A percentile compares a stretch with the other conserved stretches of the same genome.
phyloP scores from a whole-genome alignment of 2,888 invertebrate genomes.

The Phyto melanocephala region DNA sequence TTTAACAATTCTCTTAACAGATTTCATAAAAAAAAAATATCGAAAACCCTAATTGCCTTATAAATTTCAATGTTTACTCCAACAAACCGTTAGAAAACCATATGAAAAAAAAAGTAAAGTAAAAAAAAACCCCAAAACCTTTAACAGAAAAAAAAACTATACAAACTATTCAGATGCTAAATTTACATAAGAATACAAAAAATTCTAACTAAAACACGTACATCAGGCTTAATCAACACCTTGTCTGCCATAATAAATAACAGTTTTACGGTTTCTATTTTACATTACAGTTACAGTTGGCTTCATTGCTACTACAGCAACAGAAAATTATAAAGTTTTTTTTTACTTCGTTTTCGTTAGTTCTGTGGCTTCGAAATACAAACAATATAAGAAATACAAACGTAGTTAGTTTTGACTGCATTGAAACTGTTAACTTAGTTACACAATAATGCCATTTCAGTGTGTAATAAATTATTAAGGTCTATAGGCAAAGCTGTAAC shows the following conservation, averaged over 20 bases:
- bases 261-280: background rate
- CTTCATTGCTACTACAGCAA: background rate
- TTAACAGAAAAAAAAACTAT: background rate
- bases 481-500: background rate
- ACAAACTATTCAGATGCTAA: background rate
- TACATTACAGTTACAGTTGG: background rate
- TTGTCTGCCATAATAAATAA: conserved; percentile 7
- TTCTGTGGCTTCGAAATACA: background rate
- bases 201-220: conserved; percentile 3
- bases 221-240: conserved; percentile 18
- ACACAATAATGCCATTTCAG: background rate
- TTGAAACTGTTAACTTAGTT: background rate
- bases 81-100: background rate
- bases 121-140: background rate
- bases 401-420: background rate
- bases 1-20: too few species aligned
- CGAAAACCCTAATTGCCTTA: too few species aligned
- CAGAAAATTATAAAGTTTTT: background rate
- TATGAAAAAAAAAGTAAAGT: background rate
- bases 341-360: background rate
- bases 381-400: background rate
- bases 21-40: too few species aligned
- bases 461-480: background rate
- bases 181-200: background rate
- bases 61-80: background rate